Evolutionary conservation across 64 coral and sea anemone species (phyloP), one percentile per base, ranked within the genome.

Genomic region (Pocillopora damicornis): DNA sequence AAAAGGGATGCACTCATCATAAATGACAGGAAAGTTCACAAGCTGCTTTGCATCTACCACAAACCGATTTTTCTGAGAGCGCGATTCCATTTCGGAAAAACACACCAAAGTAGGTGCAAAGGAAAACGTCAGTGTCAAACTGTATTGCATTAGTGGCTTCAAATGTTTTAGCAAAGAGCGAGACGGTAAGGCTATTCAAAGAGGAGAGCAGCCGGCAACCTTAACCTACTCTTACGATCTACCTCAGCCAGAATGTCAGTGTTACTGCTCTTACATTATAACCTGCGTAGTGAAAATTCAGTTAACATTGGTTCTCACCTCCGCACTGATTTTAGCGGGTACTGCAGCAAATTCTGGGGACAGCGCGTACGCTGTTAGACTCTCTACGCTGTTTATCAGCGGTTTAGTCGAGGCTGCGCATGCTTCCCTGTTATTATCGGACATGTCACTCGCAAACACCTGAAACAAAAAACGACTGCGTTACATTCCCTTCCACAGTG

Each of bases 331-430:
- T 61, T 95, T 98, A 4, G 96, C 96, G 60, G 93, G 96, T 0
- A 98, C 88, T 5, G 96, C 75, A 76, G 96, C 96, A 71, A 98
- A 98, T 56, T 98, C 96, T 60, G 96, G 96, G n/a, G 96, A 98
- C 11, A 94, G 79, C 2, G 96, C 96, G 63, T 98, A 98, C 2
- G 96, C 93, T 35, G 93, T 98, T 1, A 98, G 83, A 61, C 93
- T 87, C 26, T 98, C 90, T 0, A 98, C 96, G 65, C 96, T 98
- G 74, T 98, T 87, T 13, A 94, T 81, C 13, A 98, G 79, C 14
- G 96, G 96, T 13, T 90, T 89, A 22, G 93, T 95, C 18, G 93
- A 87, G 11, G 69, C 88, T 11, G 90, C 96, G 75, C 96, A 99
- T 8, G 83, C 90, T 5, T 92, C 83, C 9, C 97, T 78, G 77